These are phyloP conservation scores for Pycnomerus fuliginosus DNA, from an alignment of 2,888 invertebrate genomes.

Conservation along the genomic window DNA sequence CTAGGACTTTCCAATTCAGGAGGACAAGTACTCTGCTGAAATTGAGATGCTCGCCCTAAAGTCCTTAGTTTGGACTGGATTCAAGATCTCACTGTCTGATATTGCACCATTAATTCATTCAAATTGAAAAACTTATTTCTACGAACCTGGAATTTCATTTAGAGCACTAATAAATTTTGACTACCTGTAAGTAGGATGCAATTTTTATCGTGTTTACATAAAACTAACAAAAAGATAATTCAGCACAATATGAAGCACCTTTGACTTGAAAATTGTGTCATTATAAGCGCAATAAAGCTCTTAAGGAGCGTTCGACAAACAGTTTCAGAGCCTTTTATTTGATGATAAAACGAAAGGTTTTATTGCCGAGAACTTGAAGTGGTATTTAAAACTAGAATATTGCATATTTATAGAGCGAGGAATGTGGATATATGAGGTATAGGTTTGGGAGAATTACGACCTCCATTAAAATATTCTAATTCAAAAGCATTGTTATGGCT, in stretches of 20 bases:
- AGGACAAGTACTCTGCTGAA: constrained; percentile 10
- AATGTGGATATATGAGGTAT: too few relatives aligned
- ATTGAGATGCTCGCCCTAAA: constrained; percentile 11
- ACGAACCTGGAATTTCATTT: too few relatives aligned
- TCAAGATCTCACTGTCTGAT: constrained; percentile 5
- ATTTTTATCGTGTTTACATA: too few relatives aligned
- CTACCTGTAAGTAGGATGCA: too few relatives aligned
- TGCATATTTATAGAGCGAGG: too few relatives aligned
- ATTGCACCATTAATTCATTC: constrained; percentile 10
- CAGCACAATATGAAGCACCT: constrained; percentile 5
- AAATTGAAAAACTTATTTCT: constrained; percentile 15
- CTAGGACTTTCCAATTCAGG: constrained; percentile 5
- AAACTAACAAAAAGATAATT: constrained; percentile 14
- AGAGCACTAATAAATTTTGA: too few relatives aligned
- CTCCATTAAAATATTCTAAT: too few relatives aligned
- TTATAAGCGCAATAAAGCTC: constrained; percentile 13
- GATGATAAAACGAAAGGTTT: constrained; percentile 9
- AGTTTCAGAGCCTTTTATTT: constrained; percentile 18
- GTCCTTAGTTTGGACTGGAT: constrained; percentile 9
- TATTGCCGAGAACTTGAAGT: constrained; percentile 3
- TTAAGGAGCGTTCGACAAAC: constrained; percentile 8
- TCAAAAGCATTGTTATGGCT: too few relatives aligned
- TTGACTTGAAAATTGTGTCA: constrained; percentile 12
- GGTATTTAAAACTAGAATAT: constrained; percentile 6
- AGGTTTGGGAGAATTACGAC: not conserved